These are phyloP conservation scores for Gymnocephalus cernua DNA, from an alignment of 2,113 vertebrate genomes.

Conservation along the genomic window DNA sequence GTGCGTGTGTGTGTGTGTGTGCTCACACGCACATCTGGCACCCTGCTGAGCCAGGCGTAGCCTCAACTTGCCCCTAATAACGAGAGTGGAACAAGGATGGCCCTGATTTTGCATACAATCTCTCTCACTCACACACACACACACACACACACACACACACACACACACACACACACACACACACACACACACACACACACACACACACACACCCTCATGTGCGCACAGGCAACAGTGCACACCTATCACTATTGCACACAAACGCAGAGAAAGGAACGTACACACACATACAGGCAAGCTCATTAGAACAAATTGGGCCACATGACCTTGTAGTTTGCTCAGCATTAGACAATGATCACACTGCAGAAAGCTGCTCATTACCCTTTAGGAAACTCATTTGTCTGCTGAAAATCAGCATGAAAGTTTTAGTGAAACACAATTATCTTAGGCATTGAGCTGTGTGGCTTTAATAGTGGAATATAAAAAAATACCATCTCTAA, in stretches of 20 bases:
- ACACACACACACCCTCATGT: slow-evolving; percentile 35
- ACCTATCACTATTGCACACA: not conserved
- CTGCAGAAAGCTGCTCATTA: slow-evolving; percentile 69
- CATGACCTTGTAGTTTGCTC: slow-evolving; percentile 60
- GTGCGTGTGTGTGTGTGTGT: too few species aligned
- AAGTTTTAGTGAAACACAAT: slow-evolving; percentile 51
- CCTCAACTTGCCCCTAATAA: slow-evolving; percentile 77
- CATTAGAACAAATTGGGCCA: slow-evolving; percentile 74
- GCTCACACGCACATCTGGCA: slow-evolving; percentile 17
- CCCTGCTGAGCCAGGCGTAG: slow-evolving; percentile 69
- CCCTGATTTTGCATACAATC: not conserved
- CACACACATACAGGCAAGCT: slow-evolving; percentile 43
- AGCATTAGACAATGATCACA: slow-evolving; percentile 64
- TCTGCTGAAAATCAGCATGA: slow-evolving; percentile 61
- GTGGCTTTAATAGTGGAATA: not conserved
- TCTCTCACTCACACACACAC: slow-evolving; percentile 53
- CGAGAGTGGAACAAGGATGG: slow-evolving; percentile 43
- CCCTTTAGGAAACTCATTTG: slow-evolving; percentile 73
- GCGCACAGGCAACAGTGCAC: slow-evolving; percentile 6
- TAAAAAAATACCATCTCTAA: not conserved
- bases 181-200: slow-evolving; percentile 36
- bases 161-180: slow-evolving; percentile 51
- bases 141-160: slow-evolving; percentile 45
- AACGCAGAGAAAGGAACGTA: not conserved
- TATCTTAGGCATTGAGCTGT: slow-evolving; percentile 1